phyloP scores from a whole-genome alignment of 1,140 invertebrate genomes.

The Magallana ariakensis region DNA sequence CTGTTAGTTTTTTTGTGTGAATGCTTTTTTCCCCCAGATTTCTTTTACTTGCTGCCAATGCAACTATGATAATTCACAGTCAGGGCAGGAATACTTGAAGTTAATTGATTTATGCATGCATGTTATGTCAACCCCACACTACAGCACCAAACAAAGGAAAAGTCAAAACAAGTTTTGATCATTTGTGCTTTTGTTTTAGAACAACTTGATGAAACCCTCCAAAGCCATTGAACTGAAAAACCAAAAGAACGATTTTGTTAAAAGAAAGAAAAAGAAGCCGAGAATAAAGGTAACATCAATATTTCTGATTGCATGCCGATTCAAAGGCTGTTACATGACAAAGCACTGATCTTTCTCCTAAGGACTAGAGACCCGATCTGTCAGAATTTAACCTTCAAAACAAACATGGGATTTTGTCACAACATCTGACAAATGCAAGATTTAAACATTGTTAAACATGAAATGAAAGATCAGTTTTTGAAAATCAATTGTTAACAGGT shows the following conservation, averaged over 20 bases:
- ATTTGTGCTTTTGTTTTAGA: slow-evolving; percentile 4
- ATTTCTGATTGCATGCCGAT: not conserved
- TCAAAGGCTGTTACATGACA: slow-evolving; percentile 4
- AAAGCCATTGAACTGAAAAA: slow-evolving; percentile 28
- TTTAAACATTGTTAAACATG: not conserved
- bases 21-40: slow-evolving; percentile 4
- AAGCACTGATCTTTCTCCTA: not conserved
- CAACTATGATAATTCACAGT: slow-evolving; percentile 4
- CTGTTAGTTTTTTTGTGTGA: not conserved
- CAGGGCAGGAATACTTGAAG: not conserved
- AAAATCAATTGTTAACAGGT: slow-evolving; percentile 24
- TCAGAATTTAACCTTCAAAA: slow-evolving; percentile 10
- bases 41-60: not conserved
- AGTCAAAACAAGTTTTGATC: slow-evolving; percentile 20
- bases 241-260: slow-evolving; percentile 28
- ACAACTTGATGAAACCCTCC: slow-evolving; percentile 35
- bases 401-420: slow-evolving; percentile 11
- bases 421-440: slow-evolving; percentile 16
- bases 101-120: slow-evolving; percentile 28
- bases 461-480: not conserved
- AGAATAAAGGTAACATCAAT: slow-evolving; percentile 18
- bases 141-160: not conserved
- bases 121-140: not conserved
- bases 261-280: slow-evolving; percentile 30
- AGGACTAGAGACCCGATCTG: not conserved